A percentile compares a stretch with the other conserved stretches of the same genome.
phyloP scores from a whole-genome alignment of 2,888 invertebrate genomes.

The Dione juno region DNA sequence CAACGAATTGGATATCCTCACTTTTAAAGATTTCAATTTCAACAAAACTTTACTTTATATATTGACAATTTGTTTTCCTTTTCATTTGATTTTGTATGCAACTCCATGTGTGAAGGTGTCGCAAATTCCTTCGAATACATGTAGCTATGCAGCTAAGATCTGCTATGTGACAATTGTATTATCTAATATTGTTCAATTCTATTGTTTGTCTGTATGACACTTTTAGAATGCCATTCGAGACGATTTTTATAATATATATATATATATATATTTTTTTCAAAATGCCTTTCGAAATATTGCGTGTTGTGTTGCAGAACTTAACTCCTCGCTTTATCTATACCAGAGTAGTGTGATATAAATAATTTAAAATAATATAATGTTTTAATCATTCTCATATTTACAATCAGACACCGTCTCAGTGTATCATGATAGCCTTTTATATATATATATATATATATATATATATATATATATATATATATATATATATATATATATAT shows the following conservation, averaged over 20 bases:
- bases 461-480: too few species aligned
- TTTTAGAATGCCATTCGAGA: background rate
- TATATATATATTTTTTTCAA: background rate
- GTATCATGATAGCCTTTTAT: background rate
- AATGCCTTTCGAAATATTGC: background rate
- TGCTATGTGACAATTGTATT: conserved; percentile 18
- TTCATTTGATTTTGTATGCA: conserved; percentile 39
- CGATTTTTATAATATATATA: background rate
- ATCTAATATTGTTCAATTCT: conserved; percentile 16
- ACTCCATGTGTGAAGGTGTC: conserved; percentile 20
- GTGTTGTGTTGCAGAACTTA: background rate
- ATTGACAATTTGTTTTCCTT: conserved; percentile 31
- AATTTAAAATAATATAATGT: background rate
- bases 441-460: background rate
- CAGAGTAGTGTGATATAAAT: background rate
- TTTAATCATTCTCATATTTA: too few species aligned
- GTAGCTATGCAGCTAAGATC: conserved; percentile 28
- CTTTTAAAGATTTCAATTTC: background rate
- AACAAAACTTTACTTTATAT: background rate
- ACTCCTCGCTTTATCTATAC: background rate
- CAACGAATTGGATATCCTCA: too few species aligned
- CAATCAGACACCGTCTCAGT: background rate
- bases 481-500: too few species aligned
- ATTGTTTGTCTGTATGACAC: conserved; percentile 8
- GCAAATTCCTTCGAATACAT: conserved; percentile 33